phyloP scores from a whole-genome alignment of 2,888 invertebrate genomes.

The Ypsolopha sequella region DNA sequence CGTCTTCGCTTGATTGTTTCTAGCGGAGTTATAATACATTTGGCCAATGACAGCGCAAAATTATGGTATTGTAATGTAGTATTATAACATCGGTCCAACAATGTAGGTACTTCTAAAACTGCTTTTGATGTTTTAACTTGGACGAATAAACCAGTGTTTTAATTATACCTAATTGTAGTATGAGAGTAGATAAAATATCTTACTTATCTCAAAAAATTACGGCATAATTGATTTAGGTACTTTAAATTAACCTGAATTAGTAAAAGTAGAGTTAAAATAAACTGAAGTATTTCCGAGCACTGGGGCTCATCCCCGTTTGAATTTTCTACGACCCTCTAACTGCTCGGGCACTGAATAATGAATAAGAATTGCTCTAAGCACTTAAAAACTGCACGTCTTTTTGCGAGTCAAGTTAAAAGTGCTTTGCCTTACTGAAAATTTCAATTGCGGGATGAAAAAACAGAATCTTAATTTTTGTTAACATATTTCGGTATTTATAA shows the following conservation, averaged over 20 bases:
- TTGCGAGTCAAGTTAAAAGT: not conserved
- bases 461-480: slow-evolving; percentile 39
- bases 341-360: slow-evolving; percentile 4
- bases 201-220: too few relatives aligned
- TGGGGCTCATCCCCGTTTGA: slow-evolving; percentile 4
- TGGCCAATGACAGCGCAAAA: too few relatives aligned
- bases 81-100: too few relatives aligned
- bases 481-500: slow-evolving; percentile 31
- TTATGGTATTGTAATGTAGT: too few relatives aligned
- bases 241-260: slow-evolving; percentile 5
- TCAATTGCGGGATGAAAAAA: slow-evolving; percentile 11
- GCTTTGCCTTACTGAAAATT: not conserved
- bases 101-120: too few relatives aligned
- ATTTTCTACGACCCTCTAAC: slow-evolving; percentile 3
- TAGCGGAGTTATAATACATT: too few relatives aligned
- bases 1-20: too few relatives aligned
- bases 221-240: too few relatives aligned
- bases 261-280: slow-evolving; percentile 3
- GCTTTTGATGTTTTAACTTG: too few relatives aligned
- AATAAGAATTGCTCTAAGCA: slow-evolving; percentile 5
- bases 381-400: slow-evolving; percentile 1
- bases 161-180: too few relatives aligned
- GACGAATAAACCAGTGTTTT: too few relatives aligned
- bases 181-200: too few relatives aligned
- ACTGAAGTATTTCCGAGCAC: not conserved